Evolutionary conservation across 1,140 invertebrate genomes (phyloP).

Genomic region (Drosophila sp.): DNA sequence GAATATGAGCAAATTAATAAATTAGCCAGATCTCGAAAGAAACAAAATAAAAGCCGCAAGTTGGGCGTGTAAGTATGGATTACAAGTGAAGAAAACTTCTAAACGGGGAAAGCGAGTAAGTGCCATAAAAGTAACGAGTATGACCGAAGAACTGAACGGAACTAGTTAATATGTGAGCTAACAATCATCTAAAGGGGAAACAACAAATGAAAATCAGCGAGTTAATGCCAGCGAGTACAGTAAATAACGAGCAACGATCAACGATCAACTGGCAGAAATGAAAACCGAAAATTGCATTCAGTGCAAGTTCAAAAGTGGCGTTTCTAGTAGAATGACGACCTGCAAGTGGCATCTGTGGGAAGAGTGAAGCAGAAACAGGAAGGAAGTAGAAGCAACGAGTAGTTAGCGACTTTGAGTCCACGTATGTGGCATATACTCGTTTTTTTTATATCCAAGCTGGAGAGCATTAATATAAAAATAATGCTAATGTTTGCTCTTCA

Average conservation of each 20-base stretch:
- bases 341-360: neutral
- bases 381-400: constrained; percentile 18
- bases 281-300: neutral
- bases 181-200: neutral
- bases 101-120: neutral
- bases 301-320: too few relatives aligned
- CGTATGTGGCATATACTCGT: constrained; percentile 29
- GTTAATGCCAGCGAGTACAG: neutral
- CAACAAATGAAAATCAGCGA: neutral
- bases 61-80: neutral
- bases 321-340: neutral
- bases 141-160: neutral
- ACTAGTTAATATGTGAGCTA: neutral
- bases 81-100: neutral
- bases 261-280: neutral
- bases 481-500: constrained; percentile 77
- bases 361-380: constrained; percentile 32
- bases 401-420: constrained; percentile 20
- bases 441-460: constrained; percentile 24
- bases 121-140: neutral
- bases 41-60: too few relatives aligned
- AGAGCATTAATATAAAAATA: constrained; percentile 80
- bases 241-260: constrained; percentile 4
- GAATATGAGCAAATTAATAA: neutral
- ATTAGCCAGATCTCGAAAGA: too few relatives aligned